Base-by-base conservation (phyloP, 2,888 invertebrate species). In the Neria commutata region DNA sequence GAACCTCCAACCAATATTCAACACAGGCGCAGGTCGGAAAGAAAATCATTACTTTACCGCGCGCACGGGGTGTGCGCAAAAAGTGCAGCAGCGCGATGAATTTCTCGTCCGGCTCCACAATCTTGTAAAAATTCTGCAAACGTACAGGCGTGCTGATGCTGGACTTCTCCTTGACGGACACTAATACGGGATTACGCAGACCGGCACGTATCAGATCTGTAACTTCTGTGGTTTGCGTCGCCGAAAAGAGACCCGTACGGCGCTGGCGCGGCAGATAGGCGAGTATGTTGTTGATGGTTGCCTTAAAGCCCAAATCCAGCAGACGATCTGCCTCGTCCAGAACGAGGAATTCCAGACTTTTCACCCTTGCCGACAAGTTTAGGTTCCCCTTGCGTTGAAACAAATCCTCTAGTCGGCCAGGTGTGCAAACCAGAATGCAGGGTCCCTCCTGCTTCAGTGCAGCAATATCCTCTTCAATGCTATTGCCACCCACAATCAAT, bases 291-390 rank as follows among this genome's bases (percentile, higher is more conserved):
- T 94, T 92, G 16, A 98, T 83, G 1, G 92, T 88, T 14, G 87
- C 84, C 68, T 91, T 91, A 80, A 99, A 99, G 2, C 98, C 98
- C 64, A 97, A 85, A 77, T 97, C 97, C 25, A 98, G 83, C 11
- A 99, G 85, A 46, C 95, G 87, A 81, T 99, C 99, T 0, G 98
- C 98, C 85, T 99, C 99, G 79, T 99, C 99, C 23, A 99, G 84
- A 1, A 99, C 88, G 33, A 99, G 81, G 42, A 99, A 85, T 82
- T 99, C 98, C 89, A 95, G 81, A 72, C 90, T 89, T 77, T 92
- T 95, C 3, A 95, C 85, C 52, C 88, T 86, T 1, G 85, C 84
- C 16, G 90, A 85, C 51, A 95, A 81, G 74, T 90, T 91, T 0
- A 91, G 80, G 67, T 87, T 87, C 53, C 86, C 86, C 67, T 88